phyloP scores from a whole-genome alignment of 2,888 invertebrate genomes.

The Atrina japonica region DNA sequence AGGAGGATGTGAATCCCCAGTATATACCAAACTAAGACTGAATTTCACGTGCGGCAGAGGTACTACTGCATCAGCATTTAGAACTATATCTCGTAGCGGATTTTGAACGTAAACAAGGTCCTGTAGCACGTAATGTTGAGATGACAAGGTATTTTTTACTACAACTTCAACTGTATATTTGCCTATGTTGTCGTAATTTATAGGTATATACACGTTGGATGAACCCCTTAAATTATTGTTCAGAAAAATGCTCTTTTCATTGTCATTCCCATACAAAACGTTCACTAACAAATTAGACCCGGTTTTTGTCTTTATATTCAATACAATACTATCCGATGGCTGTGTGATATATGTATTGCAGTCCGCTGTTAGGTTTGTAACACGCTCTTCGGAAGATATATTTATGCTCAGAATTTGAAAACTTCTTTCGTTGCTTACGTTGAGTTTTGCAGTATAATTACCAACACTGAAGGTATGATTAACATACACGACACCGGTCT shows the following conservation, averaged over 20 bases:
- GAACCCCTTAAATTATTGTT: conserved; percentile 49
- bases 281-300: conserved; percentile 54
- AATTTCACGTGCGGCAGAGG: conserved; percentile 49
- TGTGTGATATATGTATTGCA: conserved; percentile 31
- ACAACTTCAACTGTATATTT: conserved; percentile 44
- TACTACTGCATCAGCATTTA: conserved; percentile 43
- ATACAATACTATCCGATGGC: conserved; percentile 42
- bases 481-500: too few species aligned
- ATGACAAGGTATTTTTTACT: conserved; percentile 43
- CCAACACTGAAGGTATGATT: conserved; percentile 52
- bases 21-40: conserved; percentile 34
- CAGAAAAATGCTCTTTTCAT: conserved; percentile 28
- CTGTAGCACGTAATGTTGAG: conserved; percentile 10
- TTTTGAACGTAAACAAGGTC: conserved; percentile 50
- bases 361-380: conserved; percentile 45
- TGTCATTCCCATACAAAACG: conserved; percentile 45
- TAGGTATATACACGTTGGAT: conserved; percentile 34
- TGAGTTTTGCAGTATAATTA: conserved; percentile 40
- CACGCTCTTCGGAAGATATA: conserved; percentile 50
- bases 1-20: conserved; percentile 41
- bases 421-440: conserved; percentile 57
- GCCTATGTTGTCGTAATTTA: conserved; percentile 42
- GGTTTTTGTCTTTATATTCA: conserved; percentile 43
- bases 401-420: conserved; percentile 30
- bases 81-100: conserved; percentile 45